These are phyloP conservation scores for Resseliella maxima DNA, from an alignment of 2,888 invertebrate genomes.

Conservation along the genomic window DNA sequence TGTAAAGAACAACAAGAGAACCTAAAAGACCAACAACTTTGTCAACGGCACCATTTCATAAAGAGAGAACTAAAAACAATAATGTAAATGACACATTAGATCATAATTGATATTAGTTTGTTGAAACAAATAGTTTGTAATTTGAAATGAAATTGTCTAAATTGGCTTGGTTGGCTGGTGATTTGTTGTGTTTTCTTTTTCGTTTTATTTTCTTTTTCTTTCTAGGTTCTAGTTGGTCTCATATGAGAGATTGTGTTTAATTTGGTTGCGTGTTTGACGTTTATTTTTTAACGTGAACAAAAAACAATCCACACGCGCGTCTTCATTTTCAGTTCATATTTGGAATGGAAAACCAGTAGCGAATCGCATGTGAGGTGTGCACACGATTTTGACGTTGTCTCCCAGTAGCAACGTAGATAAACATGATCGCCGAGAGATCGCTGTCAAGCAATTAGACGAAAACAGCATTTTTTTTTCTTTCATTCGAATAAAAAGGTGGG, in stretches of 20 bases:
- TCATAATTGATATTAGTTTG: conserved; percentile 43
- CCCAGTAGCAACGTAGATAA: conserved; percentile 31
- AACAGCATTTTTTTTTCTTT: background rate
- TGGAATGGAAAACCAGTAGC: conserved; percentile 27
- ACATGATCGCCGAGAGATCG: conserved; percentile 26
- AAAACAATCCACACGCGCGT: background rate
- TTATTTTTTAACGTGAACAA: background rate
- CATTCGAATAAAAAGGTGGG: conserved; percentile 3
- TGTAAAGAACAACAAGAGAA: background rate
- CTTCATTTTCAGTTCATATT: background rate
- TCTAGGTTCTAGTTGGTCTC: background rate
- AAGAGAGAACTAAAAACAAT: background rate
- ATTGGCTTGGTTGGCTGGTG: conserved; percentile 10
- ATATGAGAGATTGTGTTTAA: background rate
- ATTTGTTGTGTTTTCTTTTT: conserved; percentile 33
- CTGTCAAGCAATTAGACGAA: conserved; percentile 38
- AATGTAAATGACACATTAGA: conserved; percentile 37
- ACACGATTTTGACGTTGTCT: background rate
- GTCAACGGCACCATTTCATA: background rate
- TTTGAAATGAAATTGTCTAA: conserved; percentile 51
- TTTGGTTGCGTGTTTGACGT: conserved; percentile 9
- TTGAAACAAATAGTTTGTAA: conserved; percentile 30
- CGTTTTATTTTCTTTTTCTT: background rate
- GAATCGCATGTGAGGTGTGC: conserved; percentile 31
- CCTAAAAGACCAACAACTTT: background rate